A percentile compares a stretch with the other conserved stretches of the same genome.
phyloP scores from a whole-genome alignment of 2,113 vertebrate species.

The Rhynchopsitta pachyrhyncha region DNA sequence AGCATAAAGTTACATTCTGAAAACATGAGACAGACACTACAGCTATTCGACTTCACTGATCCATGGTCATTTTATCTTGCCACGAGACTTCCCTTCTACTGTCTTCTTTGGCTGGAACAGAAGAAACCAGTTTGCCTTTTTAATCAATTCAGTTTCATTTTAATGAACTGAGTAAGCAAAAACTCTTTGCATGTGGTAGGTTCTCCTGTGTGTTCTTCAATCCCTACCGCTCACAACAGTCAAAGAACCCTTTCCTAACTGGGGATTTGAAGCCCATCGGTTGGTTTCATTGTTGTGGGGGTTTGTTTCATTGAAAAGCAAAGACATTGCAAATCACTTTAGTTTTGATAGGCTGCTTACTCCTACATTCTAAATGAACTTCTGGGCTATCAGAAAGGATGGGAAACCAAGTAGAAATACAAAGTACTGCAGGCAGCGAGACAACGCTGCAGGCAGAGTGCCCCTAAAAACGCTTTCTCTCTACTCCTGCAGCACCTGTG shows the following conservation, averaged over 20 bases:
- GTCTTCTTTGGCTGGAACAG: conserved; percentile 74
- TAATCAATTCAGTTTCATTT: neutral
- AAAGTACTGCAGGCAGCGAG: neutral
- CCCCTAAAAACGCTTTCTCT: neutral
- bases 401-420: neutral
- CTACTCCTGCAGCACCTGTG: neutral
- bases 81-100: conserved; percentile 60
- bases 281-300: neutral
- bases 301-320: neutral
- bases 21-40: conserved; percentile 32
- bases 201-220: neutral
- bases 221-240: neutral
- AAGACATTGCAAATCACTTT: neutral
- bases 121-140: conserved; percentile 56
- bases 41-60: conserved; percentile 53
- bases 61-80: conserved; percentile 66
- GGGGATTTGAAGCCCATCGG: neutral
- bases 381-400: neutral
- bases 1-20: conserved; percentile 18
- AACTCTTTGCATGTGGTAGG: neutral
- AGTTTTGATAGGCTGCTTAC: neutral
- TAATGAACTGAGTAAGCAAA: neutral
- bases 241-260: neutral
- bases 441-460: neutral
- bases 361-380: neutral